Evolutionary conservation across 1,140 invertebrate genomes (phyloP).

Genomic region (Eufriesea mexicana): DNA sequence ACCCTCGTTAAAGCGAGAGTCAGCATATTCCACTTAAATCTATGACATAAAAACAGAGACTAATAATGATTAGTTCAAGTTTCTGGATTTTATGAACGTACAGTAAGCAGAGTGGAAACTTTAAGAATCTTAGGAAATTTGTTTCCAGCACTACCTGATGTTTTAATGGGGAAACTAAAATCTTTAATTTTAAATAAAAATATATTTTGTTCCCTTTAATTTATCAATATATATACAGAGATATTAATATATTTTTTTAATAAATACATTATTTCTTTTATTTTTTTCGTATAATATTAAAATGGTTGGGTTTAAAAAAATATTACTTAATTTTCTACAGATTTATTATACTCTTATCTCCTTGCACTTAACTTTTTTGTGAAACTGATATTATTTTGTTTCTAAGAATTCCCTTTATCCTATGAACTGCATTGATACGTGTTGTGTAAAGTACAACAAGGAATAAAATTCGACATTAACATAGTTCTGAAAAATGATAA

Average conservation of each 20-base stretch:
- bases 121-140: neutral
- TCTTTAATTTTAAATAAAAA: neutral
- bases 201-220: neutral
- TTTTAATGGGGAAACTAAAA: neutral
- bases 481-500: constrained; percentile 4
- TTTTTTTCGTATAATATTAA: neutral
- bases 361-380: neutral
- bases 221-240: neutral
- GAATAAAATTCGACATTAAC: constrained; percentile 9
- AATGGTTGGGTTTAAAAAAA: constrained; percentile 13
- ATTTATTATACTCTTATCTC: constrained; percentile 22
- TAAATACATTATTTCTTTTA: neutral
- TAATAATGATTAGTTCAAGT: constrained; percentile 4
- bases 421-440: constrained; percentile 8
- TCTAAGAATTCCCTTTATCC: constrained; percentile 25
- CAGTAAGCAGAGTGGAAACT: neutral
- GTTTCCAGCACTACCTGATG: neutral
- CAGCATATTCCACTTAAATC: constrained; percentile 1
- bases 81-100: neutral
- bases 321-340: constrained; percentile 10
- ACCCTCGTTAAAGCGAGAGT: constrained; percentile 43
- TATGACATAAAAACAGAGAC: constrained; percentile 32
- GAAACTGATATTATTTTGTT: constrained; percentile 23
- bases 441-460: constrained; percentile 7
- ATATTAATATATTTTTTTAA: neutral